Percentiles rank a stretch among this genome's conserved stretches.
Evolutionary conservation across 2,797 vertebrate species (phyloP).

Genomic region (Eptatretus atami): DNA sequence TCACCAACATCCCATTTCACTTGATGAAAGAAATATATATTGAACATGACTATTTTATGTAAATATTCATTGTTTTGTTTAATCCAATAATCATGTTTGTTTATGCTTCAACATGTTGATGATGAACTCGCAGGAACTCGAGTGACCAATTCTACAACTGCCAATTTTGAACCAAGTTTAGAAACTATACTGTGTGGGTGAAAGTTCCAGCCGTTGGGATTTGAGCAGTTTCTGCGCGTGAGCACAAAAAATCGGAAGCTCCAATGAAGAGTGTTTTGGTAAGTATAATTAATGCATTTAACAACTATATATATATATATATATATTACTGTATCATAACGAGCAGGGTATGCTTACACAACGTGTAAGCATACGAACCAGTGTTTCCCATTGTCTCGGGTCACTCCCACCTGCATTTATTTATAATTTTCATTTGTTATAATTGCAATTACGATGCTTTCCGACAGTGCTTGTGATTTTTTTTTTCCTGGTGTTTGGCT

Average conservation of each 20-base stretch:
- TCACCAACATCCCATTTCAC: too few species aligned
- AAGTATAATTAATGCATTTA: constrained; percentile 11
- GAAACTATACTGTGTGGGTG: constrained; percentile 91
- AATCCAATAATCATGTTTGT: not conserved
- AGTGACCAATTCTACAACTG: constrained; percentile 65
- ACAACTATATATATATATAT: not conserved
- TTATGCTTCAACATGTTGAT: not conserved
- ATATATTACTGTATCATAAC: not conserved
- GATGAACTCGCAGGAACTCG: constrained; percentile 33
- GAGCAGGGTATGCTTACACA: not conserved
- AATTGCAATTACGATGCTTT: too few species aligned
- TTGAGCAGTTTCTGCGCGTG: constrained; percentile 78
- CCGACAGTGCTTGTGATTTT: too few species aligned
- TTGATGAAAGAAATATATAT: too few species aligned
- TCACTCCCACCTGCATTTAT: too few species aligned
- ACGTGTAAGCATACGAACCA: not conserved
- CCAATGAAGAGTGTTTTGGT: constrained; percentile 98
- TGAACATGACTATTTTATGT: too few species aligned
- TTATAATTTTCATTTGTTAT: too few species aligned
- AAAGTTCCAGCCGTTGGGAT: constrained; percentile 93
- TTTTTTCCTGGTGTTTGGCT: too few species aligned
- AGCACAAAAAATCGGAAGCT: constrained; percentile 84
- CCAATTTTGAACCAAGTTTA: constrained; percentile 79
- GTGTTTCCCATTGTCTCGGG: too few species aligned
- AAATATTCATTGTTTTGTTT: not conserved